Evolutionary conservation across 2,888 invertebrate genomes (phyloP).

Genomic region (Asteroscopus sphinx): DNA sequence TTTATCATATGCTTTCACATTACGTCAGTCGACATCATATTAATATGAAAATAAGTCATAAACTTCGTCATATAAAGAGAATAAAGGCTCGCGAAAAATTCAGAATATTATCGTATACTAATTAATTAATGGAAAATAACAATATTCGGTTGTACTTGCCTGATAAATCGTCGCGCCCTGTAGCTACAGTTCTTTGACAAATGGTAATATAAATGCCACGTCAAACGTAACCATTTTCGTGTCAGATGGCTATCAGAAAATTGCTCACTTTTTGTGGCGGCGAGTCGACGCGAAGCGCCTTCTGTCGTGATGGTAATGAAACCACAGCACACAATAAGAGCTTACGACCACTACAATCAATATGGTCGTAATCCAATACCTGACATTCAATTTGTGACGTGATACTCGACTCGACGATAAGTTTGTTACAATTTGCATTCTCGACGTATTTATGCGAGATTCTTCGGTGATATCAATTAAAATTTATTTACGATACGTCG

Average conservation of each 20-base stretch:
- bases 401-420: conserved; percentile 43
- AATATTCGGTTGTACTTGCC: conserved; percentile 25
- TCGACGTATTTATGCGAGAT: conserved; percentile 30
- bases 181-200: conserved; percentile 73
- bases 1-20: conserved; percentile 2
- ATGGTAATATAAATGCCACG: conserved; percentile 86
- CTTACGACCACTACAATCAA: conserved; percentile 56
- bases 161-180: conserved; percentile 44
- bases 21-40: neutral
- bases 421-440: conserved; percentile 41
- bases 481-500: conserved; percentile 31
- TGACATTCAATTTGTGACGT: conserved; percentile 63
- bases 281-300: conserved; percentile 72
- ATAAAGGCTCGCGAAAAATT: conserved; percentile 4
- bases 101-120: conserved; percentile 9
- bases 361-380: conserved; percentile 62
- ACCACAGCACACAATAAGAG: conserved; percentile 56
- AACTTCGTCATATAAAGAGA: conserved; percentile 4
- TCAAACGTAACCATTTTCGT: conserved; percentile 84
- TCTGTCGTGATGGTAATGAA: conserved; percentile 75
- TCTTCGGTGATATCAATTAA: conserved; percentile 38
- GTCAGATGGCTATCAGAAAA: conserved; percentile 87
- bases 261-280: conserved; percentile 84
- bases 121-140: conserved; percentile 32
- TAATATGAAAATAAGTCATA: conserved; percentile 4